phyloP scores from a whole-genome alignment of 2,888 invertebrate species.

The Drosophila niveifrons region DNA sequence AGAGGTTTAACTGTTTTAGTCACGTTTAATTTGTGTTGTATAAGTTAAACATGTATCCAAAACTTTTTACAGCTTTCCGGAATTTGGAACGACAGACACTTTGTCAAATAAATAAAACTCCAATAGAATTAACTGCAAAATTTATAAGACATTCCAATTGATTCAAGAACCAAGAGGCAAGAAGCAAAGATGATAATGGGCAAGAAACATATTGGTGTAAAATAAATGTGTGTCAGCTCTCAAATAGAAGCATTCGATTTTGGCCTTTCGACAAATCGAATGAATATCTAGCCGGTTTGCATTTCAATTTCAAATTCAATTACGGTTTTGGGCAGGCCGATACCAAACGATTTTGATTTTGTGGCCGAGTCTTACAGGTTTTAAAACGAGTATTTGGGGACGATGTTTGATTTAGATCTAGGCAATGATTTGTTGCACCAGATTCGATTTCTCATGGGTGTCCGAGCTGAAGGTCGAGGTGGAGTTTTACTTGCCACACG shows the following conservation, averaged over 20 bases:
- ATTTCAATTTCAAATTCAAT: slow-evolving; percentile 24
- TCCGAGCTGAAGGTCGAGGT: slow-evolving; percentile 60
- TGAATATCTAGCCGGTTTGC: slow-evolving; percentile 37
- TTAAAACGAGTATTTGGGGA: slow-evolving; percentile 20
- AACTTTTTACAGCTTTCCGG: slow-evolving; percentile 59
- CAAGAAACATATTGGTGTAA: slow-evolving; percentile 23
- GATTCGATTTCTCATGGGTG: slow-evolving; percentile 48
- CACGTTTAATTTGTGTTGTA: background rate
- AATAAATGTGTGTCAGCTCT: slow-evolving; percentile 67
- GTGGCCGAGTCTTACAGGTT: slow-evolving; percentile 31
- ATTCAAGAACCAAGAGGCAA: slow-evolving; percentile 17
- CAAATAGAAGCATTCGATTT: slow-evolving; percentile 59
- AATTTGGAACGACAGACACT: slow-evolving; percentile 33
- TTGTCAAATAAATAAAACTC: background rate
- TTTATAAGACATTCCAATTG: background rate
- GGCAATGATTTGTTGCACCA: slow-evolving; percentile 46
- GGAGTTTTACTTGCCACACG: slow-evolving; percentile 39
- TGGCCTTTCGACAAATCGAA: slow-evolving; percentile 39
- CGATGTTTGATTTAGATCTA: slow-evolving; percentile 18
- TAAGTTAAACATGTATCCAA: slow-evolving; percentile 21
- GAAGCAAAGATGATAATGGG: slow-evolving; percentile 30
- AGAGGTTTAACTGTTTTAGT: background rate
- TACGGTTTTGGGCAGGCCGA: slow-evolving; percentile 22
- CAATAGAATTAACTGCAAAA: background rate
- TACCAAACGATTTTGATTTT: slow-evolving; percentile 20